Conservation (phyloP, 92 coral and sea anemone species). For the Paramuricea clavata region DNA sequence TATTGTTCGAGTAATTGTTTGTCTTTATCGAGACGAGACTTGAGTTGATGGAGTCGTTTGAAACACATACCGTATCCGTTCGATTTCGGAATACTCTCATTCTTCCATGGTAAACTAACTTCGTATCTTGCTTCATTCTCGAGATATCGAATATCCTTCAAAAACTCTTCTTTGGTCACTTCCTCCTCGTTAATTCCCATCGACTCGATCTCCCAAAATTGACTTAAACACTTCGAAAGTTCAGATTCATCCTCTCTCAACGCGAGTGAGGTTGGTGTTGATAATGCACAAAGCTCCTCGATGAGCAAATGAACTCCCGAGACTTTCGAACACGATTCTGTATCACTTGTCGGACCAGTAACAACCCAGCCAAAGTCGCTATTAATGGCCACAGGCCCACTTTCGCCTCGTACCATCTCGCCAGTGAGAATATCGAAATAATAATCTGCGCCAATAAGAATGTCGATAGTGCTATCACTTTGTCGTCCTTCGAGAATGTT, state of each 20-base stretch:
- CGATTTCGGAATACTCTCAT: background rate
- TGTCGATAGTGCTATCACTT: slow-evolving; percentile 51
- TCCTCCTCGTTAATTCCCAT: slow-evolving; percentile 47
- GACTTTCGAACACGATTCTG: slow-evolving; percentile 7
- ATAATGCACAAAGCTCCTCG: slow-evolving; percentile 17
- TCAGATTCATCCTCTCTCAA: slow-evolving; percentile 8
- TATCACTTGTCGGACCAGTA: slow-evolving; percentile 67
- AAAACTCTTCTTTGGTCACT: background rate
- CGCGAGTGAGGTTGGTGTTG: background rate
- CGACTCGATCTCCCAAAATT: slow-evolving; percentile 68
- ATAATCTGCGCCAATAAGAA: slow-evolving; percentile 72
- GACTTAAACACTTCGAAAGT: slow-evolving; percentile 40
- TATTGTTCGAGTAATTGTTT: slow-evolving; percentile 10
- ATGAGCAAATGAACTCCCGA: slow-evolving; percentile 53
- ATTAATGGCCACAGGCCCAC: slow-evolving; percentile 71
- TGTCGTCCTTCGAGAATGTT: slow-evolving; percentile 33
- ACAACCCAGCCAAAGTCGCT: slow-evolving; percentile 74
- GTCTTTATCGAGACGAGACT: background rate
- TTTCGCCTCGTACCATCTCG: slow-evolving; percentile 46
- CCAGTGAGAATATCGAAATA: slow-evolving; percentile 73
- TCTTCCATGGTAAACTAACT: slow-evolving; percentile 8
- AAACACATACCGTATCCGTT: slow-evolving; percentile 18
- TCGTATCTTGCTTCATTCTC: background rate
- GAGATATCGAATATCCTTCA: background rate
- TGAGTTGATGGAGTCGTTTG: slow-evolving; percentile 12